phyloP scores from a whole-genome alignment of 2,888 invertebrate genomes.

The Hypena proboscidalis region DNA sequence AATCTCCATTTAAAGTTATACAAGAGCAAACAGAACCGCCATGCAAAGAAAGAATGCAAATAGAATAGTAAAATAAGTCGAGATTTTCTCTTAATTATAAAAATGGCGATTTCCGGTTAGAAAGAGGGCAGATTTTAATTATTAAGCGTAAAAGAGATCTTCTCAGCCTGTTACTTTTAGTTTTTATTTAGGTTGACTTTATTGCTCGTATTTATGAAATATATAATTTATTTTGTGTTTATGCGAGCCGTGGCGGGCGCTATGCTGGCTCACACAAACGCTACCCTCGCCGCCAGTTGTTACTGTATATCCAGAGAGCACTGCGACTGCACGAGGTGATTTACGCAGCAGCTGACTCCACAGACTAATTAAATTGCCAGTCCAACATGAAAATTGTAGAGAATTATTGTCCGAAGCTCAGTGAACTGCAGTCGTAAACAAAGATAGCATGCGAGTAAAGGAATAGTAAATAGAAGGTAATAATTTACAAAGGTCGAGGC shows the following conservation, averaged over 20 bases:
- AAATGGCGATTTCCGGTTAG: constrained; percentile 10
- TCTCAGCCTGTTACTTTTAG: too few relatives aligned
- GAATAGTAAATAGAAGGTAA: constrained; percentile 44
- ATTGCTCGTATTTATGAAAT: too few relatives aligned
- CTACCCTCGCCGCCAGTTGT: constrained; percentile 29
- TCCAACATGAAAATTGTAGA: constrained; percentile 39
- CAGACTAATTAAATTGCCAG: constrained; percentile 50
- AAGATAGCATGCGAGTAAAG: constrained; percentile 40
- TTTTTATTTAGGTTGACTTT: too few relatives aligned
- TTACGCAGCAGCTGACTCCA: constrained; percentile 42
- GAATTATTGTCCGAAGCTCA: constrained; percentile 38
- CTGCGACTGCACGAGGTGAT: constrained; percentile 41
- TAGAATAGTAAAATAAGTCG: constrained; percentile 9
- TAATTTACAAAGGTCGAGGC: constrained; percentile 55
- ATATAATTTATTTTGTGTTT: constrained; percentile 19
- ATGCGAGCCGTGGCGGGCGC: constrained; percentile 7
- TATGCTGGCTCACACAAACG: constrained; percentile 31
- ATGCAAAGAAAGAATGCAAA: constrained; percentile 12
- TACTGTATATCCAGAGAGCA: constrained; percentile 28
- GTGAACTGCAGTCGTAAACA: constrained; percentile 32
- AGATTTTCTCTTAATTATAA: constrained; percentile 18
- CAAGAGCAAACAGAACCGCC: constrained; percentile 3
- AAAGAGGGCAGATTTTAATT: constrained; percentile 11
- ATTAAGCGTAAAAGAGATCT: constrained; percentile 2
- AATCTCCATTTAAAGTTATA: constrained; percentile 6